phyloP scores from a whole-genome alignment of 2,113 vertebrate genomes.

The Zapornia atra region DNA sequence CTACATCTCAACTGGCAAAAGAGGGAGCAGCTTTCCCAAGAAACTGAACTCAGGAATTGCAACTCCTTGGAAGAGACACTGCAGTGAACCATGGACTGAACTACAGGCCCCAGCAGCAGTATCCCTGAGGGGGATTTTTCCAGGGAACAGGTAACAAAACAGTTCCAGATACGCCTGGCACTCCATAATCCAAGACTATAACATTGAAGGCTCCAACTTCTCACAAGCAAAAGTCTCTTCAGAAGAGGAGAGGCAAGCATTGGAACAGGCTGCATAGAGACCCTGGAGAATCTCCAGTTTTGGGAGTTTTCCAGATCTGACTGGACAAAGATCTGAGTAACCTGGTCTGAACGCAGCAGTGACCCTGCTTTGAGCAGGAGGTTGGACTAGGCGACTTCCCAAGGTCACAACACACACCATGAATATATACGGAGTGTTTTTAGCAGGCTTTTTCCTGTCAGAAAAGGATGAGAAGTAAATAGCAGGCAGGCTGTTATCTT shows the following conservation, averaged over 20 bases:
- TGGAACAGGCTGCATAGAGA: background rate
- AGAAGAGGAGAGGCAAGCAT: background rate
- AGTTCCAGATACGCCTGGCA: background rate
- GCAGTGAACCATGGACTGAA: background rate
- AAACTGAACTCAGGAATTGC: background rate
- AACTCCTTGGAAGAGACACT: background rate
- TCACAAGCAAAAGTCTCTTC: background rate
- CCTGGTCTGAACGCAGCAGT: background rate
- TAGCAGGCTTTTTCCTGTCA: slow-evolving; percentile 40
- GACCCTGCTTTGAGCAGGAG: background rate
- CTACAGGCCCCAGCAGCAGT: background rate
- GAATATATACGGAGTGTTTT: slow-evolving; percentile 10
- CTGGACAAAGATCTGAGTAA: background rate
- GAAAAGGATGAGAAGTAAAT: slow-evolving; percentile 44
- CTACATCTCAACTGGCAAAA: background rate
- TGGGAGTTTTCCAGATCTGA: background rate
- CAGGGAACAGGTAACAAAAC: background rate
- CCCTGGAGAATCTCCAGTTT: background rate
- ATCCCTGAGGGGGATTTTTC: background rate
- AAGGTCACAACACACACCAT: background rate
- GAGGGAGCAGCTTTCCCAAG: background rate
- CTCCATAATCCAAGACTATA: background rate
- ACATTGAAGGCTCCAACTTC: background rate
- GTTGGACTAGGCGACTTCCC: background rate
- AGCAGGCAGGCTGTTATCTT: slow-evolving; percentile 52